Base-by-base conservation (phyloP, 2,113 vertebrate species). In the Cygnus buccinator region DNA sequence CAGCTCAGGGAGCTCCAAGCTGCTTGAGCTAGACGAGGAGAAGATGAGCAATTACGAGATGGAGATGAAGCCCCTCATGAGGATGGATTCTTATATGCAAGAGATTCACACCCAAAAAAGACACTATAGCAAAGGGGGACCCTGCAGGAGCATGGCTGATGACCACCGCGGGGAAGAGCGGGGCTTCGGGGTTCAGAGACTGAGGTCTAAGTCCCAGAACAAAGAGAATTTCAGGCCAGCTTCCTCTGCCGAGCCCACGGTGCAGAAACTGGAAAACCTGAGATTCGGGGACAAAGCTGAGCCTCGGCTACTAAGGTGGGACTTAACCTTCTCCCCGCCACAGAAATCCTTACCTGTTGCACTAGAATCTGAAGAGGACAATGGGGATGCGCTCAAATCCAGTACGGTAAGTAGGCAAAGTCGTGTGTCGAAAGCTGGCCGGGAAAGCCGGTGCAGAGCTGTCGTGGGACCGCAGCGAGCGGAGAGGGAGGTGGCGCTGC, bases 221-320 rank as follows among this genome's bases (percentile, higher is more conserved):
- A 98, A 98, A 97, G 98, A 98, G 98, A 98, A 98, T 97, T 96
- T 97, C 96, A 93, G 98, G 96, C 98, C 98, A 2, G 98, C 98
- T 79, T 96, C 98, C 81, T 98, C 98, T 86, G 96, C 98, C 3
- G 98, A 99, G 98, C 99, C 99, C 95, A 98, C 99, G 5, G 99
- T 99, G 94, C 99, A 99, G 98, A 99, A 99, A 98, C 98, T 99
- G 98, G 99, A 99, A 97, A 99, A 98, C 97, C 98, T 99, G 98
- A 98, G 99, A 98, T 98, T 99, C 76, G 99, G 98, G 96, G 98
- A 98, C 78, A 98, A 99, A 97, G 97, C 98, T 11, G 99, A 99
- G 97, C 98, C 99, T 84, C 99, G 99, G 98, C 99, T 99, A 57
- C 98, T 99, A 97, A 98, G 99, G 97, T 99, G 99, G 98, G 99